These are phyloP conservation scores for Nyctibius bracteatus DNA, from an alignment of 2,113 vertebrate species.

Conservation along the genomic window DNA sequence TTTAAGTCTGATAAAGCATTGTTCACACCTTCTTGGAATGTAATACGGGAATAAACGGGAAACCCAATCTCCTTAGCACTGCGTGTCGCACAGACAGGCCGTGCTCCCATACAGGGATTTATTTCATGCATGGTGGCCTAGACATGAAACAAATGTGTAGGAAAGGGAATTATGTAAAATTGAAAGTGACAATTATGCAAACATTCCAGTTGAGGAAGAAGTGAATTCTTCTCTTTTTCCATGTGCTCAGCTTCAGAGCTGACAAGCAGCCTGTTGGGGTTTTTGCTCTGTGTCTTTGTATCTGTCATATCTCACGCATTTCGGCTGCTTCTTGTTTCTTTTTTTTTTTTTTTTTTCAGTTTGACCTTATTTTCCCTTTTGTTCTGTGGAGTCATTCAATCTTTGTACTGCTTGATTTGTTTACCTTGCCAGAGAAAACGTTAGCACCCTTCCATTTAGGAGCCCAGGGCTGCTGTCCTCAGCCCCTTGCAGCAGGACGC, in stretches of 20 bases:
- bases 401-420: not conserved
- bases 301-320: constrained; percentile 28
- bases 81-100: not conserved
- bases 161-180: constrained; percentile 42
- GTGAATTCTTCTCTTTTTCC: constrained; percentile 47
- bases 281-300: not conserved
- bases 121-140: constrained; percentile 46
- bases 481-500: not conserved
- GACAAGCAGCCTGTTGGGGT: not conserved
- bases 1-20: constrained; percentile 21
- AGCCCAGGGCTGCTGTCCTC: not conserved
- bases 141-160: constrained; percentile 14
- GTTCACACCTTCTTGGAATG: constrained; percentile 57
- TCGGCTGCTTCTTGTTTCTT: not conserved
- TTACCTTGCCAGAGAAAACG: constrained; percentile 31
- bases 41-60: constrained; percentile 4
- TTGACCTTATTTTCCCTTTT: constrained; percentile 63
- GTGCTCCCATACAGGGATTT: constrained; percentile 22
- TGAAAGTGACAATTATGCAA: constrained; percentile 63
- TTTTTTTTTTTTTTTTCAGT: not conserved
- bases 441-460: constrained; percentile 31
- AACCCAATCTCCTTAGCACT: constrained; percentile 19
- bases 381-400: constrained; percentile 39
- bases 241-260: not conserved
- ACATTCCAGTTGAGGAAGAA: constrained; percentile 39